Evolutionary conservation across 2,888 invertebrate species (phyloP).

Genomic region (Scaptodrosophila latifasciaeformis): DNA sequence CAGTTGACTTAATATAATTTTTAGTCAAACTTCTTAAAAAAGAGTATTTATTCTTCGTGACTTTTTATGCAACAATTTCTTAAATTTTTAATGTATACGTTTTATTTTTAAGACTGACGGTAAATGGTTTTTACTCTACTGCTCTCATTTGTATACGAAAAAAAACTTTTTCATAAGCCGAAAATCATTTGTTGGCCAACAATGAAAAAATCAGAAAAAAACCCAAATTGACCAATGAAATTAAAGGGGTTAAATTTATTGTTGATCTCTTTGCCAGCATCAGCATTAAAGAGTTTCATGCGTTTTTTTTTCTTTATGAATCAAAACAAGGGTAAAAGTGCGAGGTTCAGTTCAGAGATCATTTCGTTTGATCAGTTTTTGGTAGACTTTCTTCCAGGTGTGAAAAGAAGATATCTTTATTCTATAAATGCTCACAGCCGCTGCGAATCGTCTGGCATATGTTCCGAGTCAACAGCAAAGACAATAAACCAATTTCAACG

Average conservation of each 20-base stretch:
- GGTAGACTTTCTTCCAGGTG: no score
- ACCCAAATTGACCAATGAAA: slow-evolving; percentile 25
- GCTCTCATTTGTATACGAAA: not conserved
- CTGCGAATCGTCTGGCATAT: slow-evolving; percentile 19
- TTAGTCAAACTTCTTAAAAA: no score
- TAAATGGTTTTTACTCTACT: slow-evolving; percentile 10
- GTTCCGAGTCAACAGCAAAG: slow-evolving; percentile 13
- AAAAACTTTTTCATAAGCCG: slow-evolving; percentile 35
- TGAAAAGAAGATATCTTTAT: no score
- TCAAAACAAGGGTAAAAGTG: no score
- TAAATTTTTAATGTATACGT: not conserved
- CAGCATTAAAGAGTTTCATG: no score
- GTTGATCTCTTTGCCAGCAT: slow-evolving; percentile 50
- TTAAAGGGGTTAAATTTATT: slow-evolving; percentile 57
- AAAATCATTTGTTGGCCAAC: slow-evolving; percentile 35
- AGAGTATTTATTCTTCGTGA: no score
- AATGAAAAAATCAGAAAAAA: slow-evolving; percentile 1
- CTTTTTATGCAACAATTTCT: no score
- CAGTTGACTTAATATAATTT: no score
- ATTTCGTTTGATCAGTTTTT: no score
- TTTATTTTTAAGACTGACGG: slow-evolving; percentile 26
- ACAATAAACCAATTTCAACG: slow-evolving; percentile 67
- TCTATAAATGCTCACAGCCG: no score
- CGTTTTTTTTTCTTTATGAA: no score
- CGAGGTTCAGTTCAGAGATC: no score